A percentile compares a stretch with the other conserved stretches of the same genome.
phyloP scores from a whole-genome alignment of 2,888 invertebrate genomes.

The Mythimna lalbum region DNA sequence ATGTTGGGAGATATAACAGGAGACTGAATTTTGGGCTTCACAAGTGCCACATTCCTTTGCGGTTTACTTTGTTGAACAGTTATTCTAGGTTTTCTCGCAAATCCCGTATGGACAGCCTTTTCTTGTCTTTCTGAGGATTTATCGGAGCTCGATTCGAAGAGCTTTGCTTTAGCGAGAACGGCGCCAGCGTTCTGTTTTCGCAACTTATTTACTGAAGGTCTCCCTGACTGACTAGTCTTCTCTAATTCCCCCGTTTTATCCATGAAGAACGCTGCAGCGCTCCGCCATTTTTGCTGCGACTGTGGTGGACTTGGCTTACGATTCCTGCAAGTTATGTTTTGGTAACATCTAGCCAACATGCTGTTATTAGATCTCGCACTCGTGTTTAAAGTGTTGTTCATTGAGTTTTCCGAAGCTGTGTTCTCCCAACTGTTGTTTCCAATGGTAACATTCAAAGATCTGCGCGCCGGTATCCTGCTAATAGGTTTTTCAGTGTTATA shows the following conservation, averaged over 20 bases:
- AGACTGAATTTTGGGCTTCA: slow-evolving; percentile 76
- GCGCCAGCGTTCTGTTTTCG: slow-evolving; percentile 95
- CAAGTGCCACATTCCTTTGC: slow-evolving; percentile 74
- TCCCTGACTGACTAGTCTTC: slow-evolving; percentile 88
- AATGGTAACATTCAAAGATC: slow-evolving; percentile 79
- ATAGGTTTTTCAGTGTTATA: slow-evolving; percentile 80
- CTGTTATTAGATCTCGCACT: slow-evolving; percentile 75
- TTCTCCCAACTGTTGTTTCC: slow-evolving; percentile 78
- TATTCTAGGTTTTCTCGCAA: slow-evolving; percentile 84
- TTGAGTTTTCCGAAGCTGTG: slow-evolving; percentile 77
- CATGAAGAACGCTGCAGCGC: slow-evolving; percentile 90
- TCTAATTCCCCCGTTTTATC: slow-evolving; percentile 86
- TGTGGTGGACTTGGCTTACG: slow-evolving; percentile 74
- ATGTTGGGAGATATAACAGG: slow-evolving; percentile 67
- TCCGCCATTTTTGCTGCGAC: slow-evolving; percentile 87
- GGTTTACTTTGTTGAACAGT: slow-evolving; percentile 76
- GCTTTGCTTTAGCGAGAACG: slow-evolving; percentile 94
- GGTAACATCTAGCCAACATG: slow-evolving; percentile 72
- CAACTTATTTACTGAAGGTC: slow-evolving; percentile 94
- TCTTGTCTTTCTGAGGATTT: slow-evolving; percentile 85
- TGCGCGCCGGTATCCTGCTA: slow-evolving; percentile 79
- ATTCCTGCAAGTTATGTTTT: slow-evolving; percentile 72
- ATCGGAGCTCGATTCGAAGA: slow-evolving; percentile 92
- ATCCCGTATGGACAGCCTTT: slow-evolving; percentile 76
- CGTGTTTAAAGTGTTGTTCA: slow-evolving; percentile 76